These are phyloP conservation scores for Dendrocopos noguchii DNA, from an alignment of 2,113 vertebrate species.

Conservation along the genomic window DNA sequence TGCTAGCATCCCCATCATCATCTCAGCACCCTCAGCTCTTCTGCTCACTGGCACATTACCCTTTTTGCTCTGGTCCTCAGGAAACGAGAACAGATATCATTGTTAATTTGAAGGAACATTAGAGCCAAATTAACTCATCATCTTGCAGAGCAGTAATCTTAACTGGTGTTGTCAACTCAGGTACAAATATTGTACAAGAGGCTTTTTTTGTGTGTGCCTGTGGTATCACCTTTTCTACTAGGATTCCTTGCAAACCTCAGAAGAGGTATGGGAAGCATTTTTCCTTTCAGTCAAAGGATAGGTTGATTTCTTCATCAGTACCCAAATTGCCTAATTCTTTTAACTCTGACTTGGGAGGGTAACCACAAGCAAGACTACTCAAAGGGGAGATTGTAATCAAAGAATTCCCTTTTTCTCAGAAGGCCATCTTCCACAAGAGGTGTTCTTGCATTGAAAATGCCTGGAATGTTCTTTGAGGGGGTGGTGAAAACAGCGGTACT, in stretches of 20 bases:
- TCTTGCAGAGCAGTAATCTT: background rate
- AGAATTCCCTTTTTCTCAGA: background rate
- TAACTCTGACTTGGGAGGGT: background rate
- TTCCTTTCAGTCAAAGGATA: background rate
- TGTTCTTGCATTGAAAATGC: background rate
- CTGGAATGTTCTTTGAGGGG: background rate
- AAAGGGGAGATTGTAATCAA: background rate
- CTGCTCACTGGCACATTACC: background rate
- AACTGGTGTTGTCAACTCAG: background rate
- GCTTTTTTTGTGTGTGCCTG: background rate
- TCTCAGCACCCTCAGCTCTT: background rate
- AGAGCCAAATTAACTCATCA: background rate
- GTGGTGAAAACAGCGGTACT: background rate
- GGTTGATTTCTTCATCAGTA: background rate
- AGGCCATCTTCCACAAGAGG: background rate
- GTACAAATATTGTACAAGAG: background rate
- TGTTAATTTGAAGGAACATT: conserved; percentile 24
- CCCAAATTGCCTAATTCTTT: background rate
- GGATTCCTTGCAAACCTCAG: background rate
- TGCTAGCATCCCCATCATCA: background rate
- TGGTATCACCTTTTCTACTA: background rate
- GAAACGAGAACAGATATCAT: background rate
- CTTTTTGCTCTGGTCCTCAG: background rate
- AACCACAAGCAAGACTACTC: background rate
- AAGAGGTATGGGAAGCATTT: background rate